phyloP scores from a whole-genome alignment of 1,140 invertebrate genomes.

The Sycophaga agraensis region DNA sequence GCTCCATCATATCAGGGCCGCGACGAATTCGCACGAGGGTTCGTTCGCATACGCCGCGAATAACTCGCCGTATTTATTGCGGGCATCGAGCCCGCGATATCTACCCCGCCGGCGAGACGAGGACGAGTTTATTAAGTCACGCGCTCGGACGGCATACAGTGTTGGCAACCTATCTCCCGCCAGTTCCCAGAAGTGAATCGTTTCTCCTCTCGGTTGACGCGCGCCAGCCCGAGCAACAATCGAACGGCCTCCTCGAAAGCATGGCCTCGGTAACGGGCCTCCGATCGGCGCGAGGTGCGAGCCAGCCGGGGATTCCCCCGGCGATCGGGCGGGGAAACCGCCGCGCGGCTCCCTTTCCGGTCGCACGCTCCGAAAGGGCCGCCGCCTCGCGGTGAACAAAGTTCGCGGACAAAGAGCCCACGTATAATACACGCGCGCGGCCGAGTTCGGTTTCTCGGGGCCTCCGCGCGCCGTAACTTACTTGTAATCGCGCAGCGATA shows the following conservation, averaged over 20 bases:
- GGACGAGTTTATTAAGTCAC: neutral
- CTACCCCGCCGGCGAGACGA: neutral
- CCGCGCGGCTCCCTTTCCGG: neutral
- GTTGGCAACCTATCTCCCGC: neutral
- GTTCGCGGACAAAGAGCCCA: neutral
- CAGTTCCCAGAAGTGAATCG: neutral
- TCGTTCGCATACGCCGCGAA: too few species aligned
- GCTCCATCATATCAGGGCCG: neutral
- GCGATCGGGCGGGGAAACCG: neutral
- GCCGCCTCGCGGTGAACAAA: neutral
- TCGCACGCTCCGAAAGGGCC: too few species aligned
- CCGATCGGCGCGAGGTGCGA: too few species aligned
- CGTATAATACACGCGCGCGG: conserved; percentile 4
- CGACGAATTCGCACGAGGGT: neutral
- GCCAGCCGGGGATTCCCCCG: too few species aligned
- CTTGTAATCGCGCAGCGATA: conserved; percentile 23
- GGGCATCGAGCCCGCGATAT: too few species aligned
- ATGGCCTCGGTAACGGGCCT: too few species aligned
- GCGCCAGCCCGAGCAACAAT: neutral
- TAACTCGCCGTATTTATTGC: too few species aligned
- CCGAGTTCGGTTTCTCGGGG: conserved; percentile 12
- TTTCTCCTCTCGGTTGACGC: neutral
- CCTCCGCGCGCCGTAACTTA: conserved; percentile 6
- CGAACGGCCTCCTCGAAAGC: neutral
- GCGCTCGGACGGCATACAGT: neutral